phyloP scores from a whole-genome alignment of 2,113 vertebrate species.

The Perognathus longimembris region DNA sequence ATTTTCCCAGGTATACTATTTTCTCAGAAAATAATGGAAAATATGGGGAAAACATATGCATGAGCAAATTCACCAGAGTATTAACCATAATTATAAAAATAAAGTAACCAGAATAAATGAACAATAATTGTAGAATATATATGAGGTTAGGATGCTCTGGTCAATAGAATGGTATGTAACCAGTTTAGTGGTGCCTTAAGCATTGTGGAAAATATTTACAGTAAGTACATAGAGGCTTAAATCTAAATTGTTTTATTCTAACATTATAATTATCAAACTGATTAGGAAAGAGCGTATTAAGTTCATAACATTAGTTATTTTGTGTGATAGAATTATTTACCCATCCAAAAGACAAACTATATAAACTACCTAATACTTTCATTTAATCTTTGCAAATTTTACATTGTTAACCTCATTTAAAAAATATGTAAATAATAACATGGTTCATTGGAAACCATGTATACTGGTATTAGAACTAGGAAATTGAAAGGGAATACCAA shows the following conservation, averaged over 20 bases:
- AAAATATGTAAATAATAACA: not conserved
- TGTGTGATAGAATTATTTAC: constrained; percentile 4
- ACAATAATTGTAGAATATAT: not conserved
- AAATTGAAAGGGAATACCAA: too few relatives aligned
- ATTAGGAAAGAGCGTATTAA: not conserved
- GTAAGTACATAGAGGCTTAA: not conserved
- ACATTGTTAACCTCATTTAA: not conserved
- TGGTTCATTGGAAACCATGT: too few relatives aligned
- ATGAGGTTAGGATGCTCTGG: not conserved
- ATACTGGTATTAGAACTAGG: too few relatives aligned
- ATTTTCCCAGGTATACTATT: not conserved
- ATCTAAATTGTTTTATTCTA: not conserved
- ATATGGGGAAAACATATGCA: not conserved
- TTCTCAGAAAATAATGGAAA: constrained; percentile 43
- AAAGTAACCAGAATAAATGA: not conserved
- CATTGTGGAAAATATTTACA: not conserved
- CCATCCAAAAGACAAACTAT: constrained; percentile 14
- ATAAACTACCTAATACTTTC: constrained; percentile 12
- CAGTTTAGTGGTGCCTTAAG: constrained; percentile 3
- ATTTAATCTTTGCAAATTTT: constrained; percentile 14
- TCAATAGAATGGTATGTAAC: not conserved
- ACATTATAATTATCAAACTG: too few relatives aligned
- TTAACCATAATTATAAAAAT: not conserved
- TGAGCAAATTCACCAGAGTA: not conserved
- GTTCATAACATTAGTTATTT: not conserved